Evolutionary conservation across 1,140 invertebrate species (phyloP).

Genomic region (Centruroides vittatus): DNA sequence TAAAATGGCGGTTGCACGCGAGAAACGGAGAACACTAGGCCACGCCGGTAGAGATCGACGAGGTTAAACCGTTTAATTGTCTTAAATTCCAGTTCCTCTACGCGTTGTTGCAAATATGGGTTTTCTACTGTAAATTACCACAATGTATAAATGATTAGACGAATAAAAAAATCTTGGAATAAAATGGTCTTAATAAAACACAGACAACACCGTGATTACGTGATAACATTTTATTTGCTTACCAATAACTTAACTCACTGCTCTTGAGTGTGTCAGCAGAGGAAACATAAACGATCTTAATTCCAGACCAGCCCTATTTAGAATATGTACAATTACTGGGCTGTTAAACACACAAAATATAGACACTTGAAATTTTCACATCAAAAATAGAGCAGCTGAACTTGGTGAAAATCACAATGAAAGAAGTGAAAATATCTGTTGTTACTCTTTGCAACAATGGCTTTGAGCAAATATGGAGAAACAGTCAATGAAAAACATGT

Average conservation of each 20-base stretch:
- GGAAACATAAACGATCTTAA: slow-evolving; percentile 9
- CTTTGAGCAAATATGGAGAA: slow-evolving; percentile 24
- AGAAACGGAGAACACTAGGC: too few relatives aligned
- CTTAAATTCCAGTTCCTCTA: too few relatives aligned
- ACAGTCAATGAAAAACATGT: not conserved
- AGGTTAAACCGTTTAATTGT: too few relatives aligned
- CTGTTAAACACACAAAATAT: slow-evolving; percentile 21
- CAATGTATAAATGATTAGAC: too few relatives aligned
- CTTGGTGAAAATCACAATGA: slow-evolving; percentile 20
- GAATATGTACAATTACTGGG: slow-evolving; percentile 21
- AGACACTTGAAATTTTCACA: slow-evolving; percentile 23
- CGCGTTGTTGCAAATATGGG: too few relatives aligned
- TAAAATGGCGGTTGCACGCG: too few relatives aligned
- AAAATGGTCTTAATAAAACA: too few relatives aligned
- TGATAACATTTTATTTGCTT: not conserved
- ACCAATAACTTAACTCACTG: slow-evolving; percentile 26
- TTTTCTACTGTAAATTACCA: too few relatives aligned
- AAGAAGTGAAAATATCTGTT: slow-evolving; percentile 26
- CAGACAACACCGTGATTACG: too few relatives aligned
- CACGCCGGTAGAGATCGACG: too few relatives aligned
- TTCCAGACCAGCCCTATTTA: slow-evolving; percentile 9
- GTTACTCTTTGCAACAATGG: slow-evolving; percentile 14
- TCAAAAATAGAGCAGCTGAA: slow-evolving; percentile 24
- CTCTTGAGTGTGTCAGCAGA: slow-evolving; percentile 19
- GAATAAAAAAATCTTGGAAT: too few relatives aligned